Evolutionary conservation across 2,888 invertebrate species (phyloP), one percentile per base, ranked within the genome.

Genomic region (Zaprionus obscuricornis): DNA sequence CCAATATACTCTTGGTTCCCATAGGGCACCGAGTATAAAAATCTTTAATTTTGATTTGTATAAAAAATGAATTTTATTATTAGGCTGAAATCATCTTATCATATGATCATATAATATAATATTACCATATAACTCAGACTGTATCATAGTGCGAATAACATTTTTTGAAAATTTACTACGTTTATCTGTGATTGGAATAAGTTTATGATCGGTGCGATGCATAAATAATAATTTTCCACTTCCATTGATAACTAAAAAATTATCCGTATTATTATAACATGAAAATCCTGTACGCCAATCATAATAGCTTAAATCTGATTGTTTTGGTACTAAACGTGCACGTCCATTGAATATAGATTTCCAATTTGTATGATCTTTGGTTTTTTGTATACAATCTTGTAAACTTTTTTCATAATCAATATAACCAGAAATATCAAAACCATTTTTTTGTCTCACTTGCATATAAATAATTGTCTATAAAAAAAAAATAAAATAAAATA

Each of bases 361-460:
- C 69, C 69, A 69, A 39, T 66, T 54, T 8, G 37, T 57, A 2
- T 22, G 10, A 3, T 39, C 47, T 1, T 55, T 27, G 7, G 2
- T n/a, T 0, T 42, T 18, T 0, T 16, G 3, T 4, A 3, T 40
- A 11, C 62, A 43, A 2, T 66, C 46, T 1, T 34, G 42, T 5
- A 69, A 24, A 13, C 69, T 69, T 10, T 57, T 46, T 8, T 57
- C 31, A 20, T 4, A 71, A 24, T 69, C 71, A 0, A 69, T 71
- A 16, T 69, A 71, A 1, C 69, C 72, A 3, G 71, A 66, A 0
- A 69, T 47, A 13, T 69, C 71, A 17, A 69, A 71, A 1, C 69
- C 69, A 16, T 31, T 66, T 0, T 56, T 49, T 27, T 26, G 49
- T 0, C 52, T 60, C 2, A 69, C 34, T 43, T 71, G 69, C 17